phyloP scores from a whole-genome alignment of 2,797 vertebrate genomes.

The Iguana delicatissima region DNA sequence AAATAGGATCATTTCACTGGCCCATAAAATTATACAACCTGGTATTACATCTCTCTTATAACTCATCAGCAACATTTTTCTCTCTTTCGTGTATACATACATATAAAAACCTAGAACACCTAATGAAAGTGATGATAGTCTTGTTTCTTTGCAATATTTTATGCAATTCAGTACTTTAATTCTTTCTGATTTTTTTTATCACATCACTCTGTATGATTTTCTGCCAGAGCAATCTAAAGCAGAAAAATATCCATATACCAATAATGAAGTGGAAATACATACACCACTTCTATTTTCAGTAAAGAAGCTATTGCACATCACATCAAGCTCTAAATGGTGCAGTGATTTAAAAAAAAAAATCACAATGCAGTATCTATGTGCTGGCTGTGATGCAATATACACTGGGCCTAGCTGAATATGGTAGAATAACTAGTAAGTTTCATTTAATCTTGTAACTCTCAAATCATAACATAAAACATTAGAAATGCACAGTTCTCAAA shows the following conservation, averaged over 20 bases:
- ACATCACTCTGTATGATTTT: conserved; percentile 34
- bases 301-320: conserved; percentile 40
- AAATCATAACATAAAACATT: too few relatives aligned
- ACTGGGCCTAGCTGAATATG: conserved; percentile 24
- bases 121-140: neutral
- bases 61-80: neutral
- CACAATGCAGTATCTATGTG: conserved; percentile 17
- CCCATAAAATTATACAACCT: neutral
- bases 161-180: conserved; percentile 24
- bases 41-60: conserved; percentile 4
- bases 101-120: neutral
- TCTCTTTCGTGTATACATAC: neutral
- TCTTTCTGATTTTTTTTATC: conserved; percentile 33
- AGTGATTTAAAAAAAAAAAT: conserved; percentile 1
- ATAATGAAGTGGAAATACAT: neutral
- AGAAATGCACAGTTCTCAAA: too few relatives aligned
- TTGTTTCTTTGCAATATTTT: conserved; percentile 8
- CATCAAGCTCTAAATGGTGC: conserved; percentile 28
- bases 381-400: neutral
- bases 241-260: conserved; percentile 24
- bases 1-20: neutral
- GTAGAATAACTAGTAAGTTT: neutral
- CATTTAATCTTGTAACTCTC: too few relatives aligned
- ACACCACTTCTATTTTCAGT: conserved; percentile 5
- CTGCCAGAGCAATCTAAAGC: conserved; percentile 17